These are phyloP conservation scores for Gambelia wislizenii DNA, from an alignment of 2,797 vertebrate genomes.

Conservation along the genomic window DNA sequence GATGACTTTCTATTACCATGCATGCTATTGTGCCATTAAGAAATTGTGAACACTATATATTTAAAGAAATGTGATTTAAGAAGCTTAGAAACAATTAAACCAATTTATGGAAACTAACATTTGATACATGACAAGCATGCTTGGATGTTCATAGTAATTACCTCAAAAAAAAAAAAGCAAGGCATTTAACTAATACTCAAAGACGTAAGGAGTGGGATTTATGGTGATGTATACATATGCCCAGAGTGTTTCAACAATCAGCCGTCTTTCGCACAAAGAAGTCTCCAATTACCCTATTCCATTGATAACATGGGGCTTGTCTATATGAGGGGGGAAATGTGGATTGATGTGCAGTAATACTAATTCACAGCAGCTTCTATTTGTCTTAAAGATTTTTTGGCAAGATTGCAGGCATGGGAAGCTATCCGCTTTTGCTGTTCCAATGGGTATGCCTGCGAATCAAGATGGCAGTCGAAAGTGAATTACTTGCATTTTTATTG, in stretches of 20 bases:
- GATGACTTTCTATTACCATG: not conserved
- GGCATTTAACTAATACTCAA: not conserved
- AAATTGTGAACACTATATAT: not conserved
- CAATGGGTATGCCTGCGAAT: too few relatives aligned
- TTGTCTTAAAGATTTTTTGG: too few relatives aligned
- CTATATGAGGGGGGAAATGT: too few relatives aligned
- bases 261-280: not conserved
- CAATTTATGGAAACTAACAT: not conserved
- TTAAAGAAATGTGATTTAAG: not conserved
- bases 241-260: not conserved
- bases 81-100: not conserved
- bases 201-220: not conserved
- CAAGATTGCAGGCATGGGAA: too few relatives aligned
- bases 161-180: not conserved
- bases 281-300: not conserved
- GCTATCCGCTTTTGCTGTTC: too few relatives aligned
- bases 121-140: not conserved
- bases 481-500: too few relatives aligned
- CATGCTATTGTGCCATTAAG: not conserved
- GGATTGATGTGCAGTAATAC: too few relatives aligned
- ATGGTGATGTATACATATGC: not conserved
- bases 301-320: too few relatives aligned
- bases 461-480: too few relatives aligned
- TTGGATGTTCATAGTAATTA: not conserved
- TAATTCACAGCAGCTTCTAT: too few relatives aligned